These are phyloP conservation scores for Silurus glanis DNA, from an alignment of 2,113 vertebrate genomes.

Conservation along the genomic window DNA sequence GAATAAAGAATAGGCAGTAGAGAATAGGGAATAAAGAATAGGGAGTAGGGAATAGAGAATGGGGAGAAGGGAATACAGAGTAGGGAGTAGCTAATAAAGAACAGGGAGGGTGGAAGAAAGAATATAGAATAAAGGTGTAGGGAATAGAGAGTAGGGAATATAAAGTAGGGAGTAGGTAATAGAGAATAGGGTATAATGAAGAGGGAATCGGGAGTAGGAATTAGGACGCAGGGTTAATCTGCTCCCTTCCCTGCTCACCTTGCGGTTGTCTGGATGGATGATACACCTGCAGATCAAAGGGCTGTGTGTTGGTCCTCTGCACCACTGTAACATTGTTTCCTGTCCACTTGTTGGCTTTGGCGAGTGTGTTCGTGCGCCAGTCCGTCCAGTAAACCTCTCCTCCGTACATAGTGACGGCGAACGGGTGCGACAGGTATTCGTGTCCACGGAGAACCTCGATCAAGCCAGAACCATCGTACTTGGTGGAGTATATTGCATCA, in stretches of 20 bases:
- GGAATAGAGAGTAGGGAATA: too few relatives aligned
- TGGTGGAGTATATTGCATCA: constrained; percentile 94
- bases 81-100: too few relatives aligned
- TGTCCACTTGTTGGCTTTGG: constrained; percentile 98
- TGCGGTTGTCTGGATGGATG: constrained; percentile 93
- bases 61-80: too few relatives aligned
- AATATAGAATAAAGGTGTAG: too few relatives aligned
- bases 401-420: constrained; percentile 91
- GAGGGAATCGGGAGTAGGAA: background rate
- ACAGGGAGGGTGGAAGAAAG: too few relatives aligned
- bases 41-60: too few relatives aligned
- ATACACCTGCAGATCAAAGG: constrained; percentile 95
- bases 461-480: constrained; percentile 92
- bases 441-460: constrained; percentile 95
- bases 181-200: background rate
- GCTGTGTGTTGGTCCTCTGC: constrained; percentile 94
- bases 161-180: background rate
- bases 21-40: too few relatives aligned
- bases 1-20: too few relatives aligned
- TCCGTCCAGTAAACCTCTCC: constrained; percentile 98
- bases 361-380: constrained; percentile 95
- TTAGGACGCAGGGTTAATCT: background rate
- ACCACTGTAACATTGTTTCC: constrained; percentile 95
- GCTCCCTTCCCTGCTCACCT: constrained; percentile 71
- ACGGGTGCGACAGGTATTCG: constrained; percentile 93